Evolutionary conservation across 2,797 vertebrate species (phyloP), one percentile per base, ranked within the genome.

Genomic region (Kryptolebias ocellatus): DNA sequence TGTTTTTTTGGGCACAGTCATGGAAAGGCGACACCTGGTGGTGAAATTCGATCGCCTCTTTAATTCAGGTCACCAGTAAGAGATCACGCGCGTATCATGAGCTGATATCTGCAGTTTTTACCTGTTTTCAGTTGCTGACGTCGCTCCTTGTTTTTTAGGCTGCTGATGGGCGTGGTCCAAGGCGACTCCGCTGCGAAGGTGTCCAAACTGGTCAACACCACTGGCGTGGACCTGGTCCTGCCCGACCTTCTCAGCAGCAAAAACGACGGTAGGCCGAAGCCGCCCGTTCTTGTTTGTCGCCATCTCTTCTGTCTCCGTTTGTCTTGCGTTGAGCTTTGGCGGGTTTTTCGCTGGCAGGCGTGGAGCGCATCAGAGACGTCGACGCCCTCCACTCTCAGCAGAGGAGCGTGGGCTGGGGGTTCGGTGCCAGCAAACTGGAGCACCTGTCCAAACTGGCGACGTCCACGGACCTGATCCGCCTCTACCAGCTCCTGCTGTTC

Each of bases 401-500:
- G 72, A 87, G 74, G 18, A 81, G 28, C 16, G 12, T 94, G 70
- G 91, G 45, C 51, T 95, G 93, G 93, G 87, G 83, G 6, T 56
- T 94, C 2, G 91, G 88, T 0, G 87, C 92, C 7, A 62, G 85
- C 6, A 68, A 74, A 2, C 2, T 18, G 0, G 74, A 80, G 0
- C 92, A 92, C 20, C 58, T 95, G 83, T 84, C 93, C 45, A 68
- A 60, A 64, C 0, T 0, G 81, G 74, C 77, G 60, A 0, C 0
- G 0, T 61, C 73, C 20, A 45, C 78, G 0, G 77, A 53, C 0
- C 79, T 95, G 11, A 74, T 92, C 15, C 90, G 82, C 0, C 93
- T 97, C 0, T 95, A 95, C 83, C 95, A 96, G 29, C 86, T 95
- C 46, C 88, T 98, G 54, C 72, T 97, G 10, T 95, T 97, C 76